A percentile compares a stretch with the other conserved stretches of the same genome.
Conservation (phyloP, 2,888 invertebrate genomes). For the Fissipunctia ypsillon region DNA sequence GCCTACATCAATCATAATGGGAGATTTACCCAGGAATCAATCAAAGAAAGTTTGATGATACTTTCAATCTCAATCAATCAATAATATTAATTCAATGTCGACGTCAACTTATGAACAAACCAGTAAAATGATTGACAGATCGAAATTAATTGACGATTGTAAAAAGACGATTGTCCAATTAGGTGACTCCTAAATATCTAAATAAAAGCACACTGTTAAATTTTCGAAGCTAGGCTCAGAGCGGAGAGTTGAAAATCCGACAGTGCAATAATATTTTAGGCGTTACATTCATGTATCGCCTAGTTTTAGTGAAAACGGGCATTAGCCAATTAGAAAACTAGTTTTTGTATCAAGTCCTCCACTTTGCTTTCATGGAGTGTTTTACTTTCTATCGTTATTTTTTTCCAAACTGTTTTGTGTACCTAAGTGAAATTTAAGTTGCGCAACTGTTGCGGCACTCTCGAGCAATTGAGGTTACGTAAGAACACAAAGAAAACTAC, state of each 20-base stretch:
- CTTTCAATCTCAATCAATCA: constrained; percentile 45
- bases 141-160: constrained; percentile 4
- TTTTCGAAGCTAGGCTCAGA: not conserved
- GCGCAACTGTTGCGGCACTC: constrained; percentile 51
- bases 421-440: constrained; percentile 42
- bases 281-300: not conserved
- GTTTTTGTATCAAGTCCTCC: constrained; percentile 29
- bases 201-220: not conserved
- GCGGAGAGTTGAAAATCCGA: not conserved
- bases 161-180: not conserved
- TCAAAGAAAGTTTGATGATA: constrained; percentile 30
- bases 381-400: constrained; percentile 46
- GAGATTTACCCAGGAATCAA: constrained; percentile 44
- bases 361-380: constrained; percentile 17
- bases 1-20: constrained; percentile 32
- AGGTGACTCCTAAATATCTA: not conserved
- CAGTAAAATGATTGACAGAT: constrained; percentile 9
- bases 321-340: constrained; percentile 18
- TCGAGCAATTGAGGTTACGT: constrained; percentile 47
- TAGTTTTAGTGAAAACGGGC: not conserved
- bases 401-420: constrained; percentile 21
- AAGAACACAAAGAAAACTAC: constrained; percentile 52
- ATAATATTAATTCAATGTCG: constrained; percentile 8
- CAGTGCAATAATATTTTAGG: not conserved
- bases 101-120: not conserved